A percentile compares a stretch with the other conserved stretches of the same genome.
phyloP scores from a whole-genome alignment of 2,888 invertebrate genomes.

The Crossocerus cetratus region DNA sequence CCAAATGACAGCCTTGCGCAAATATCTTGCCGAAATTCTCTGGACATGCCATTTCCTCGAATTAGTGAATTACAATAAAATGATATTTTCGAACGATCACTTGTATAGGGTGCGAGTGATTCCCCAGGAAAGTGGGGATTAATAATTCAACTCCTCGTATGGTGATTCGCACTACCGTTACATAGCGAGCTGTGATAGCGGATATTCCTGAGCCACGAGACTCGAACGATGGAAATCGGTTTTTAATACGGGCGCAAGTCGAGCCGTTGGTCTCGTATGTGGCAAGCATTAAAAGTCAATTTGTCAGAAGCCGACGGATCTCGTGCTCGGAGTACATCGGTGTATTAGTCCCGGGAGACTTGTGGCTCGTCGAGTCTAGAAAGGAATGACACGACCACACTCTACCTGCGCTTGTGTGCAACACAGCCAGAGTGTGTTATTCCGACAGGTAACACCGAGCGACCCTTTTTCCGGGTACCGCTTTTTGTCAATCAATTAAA shows the following conservation, averaged over 20 bases:
- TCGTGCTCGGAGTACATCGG: not conserved
- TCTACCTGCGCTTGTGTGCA: slow-evolving; percentile 3
- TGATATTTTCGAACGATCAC: no score
- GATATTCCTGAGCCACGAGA: not conserved
- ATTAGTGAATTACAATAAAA: no score
- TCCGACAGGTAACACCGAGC: slow-evolving; percentile 33
- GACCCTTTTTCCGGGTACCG: slow-evolving; percentile 50
- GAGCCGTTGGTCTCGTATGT: not conserved
- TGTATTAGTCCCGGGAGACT: slow-evolving; percentile 10
- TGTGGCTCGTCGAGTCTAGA: slow-evolving; percentile 36
- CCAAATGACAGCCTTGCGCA: slow-evolving; percentile 16
- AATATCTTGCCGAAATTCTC: not conserved
- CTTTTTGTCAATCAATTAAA: slow-evolving; percentile 69
- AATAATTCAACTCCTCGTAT: no score
- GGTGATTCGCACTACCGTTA: not conserved
- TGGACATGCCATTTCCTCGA: no score
- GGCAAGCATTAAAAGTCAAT: slow-evolving; percentile 57
- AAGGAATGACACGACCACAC: slow-evolving; percentile 48
- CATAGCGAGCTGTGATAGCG: not conserved
- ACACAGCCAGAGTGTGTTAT: slow-evolving; percentile 12
- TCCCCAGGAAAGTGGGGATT: no score
- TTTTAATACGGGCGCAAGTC: slow-evolving; percentile 4
- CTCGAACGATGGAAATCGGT: slow-evolving; percentile 17
- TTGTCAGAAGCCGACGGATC: slow-evolving; percentile 51
- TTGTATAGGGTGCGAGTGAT: no score